Evolutionary conservation across 2,888 invertebrate species (phyloP), one percentile per base, ranked within the genome.

Genomic region (Cerastis rubricosa): DNA sequence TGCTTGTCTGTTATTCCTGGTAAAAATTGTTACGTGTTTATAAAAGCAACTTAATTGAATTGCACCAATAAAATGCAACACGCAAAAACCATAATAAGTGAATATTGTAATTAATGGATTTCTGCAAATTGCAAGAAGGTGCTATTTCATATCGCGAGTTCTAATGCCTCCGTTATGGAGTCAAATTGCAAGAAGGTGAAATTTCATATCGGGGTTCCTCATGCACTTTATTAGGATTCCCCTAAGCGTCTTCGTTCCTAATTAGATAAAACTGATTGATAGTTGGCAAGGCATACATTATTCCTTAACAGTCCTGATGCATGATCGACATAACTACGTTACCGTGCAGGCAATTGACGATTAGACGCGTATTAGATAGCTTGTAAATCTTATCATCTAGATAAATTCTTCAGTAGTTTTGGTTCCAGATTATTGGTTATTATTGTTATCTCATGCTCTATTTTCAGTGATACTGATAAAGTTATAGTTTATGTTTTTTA

Each of bases 221-320:
- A 40, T 80, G 47, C 35, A 67, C 25, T 22, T 64, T 14, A 22
- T 63, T 14, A 54, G 72, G 57, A 14, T 67, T 61, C 22, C 66
- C 59, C 35, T 51, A 43, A 51, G 40, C 35, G 17, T 63, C 49
- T 74, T 73, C 25, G 35, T 47, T 57, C n/a, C 11, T 70, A 74
- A 83, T 79, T 29, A 47, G 61, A 70, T 83, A n/a, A n/a, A 49
- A 40, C 19, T 70, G 84, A 75, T 75, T 75, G 83, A 79, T 67
- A 17, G 57, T 7, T 57, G 35, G 59, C 45, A 51, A 61, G 63
- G 71, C 65, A 83, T 61, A 57, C 35, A 72, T 79, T 74, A 79
- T 69, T 29, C 68, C 74, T 22, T 74, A 71, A 69, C 66, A 63
- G 83, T 70, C 57, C 25, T 11, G 22, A 72, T 83, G 61, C 49